Percentiles rank a stretch among this genome's conserved stretches.
Conservation (phyloP, 1,140 invertebrate genomes). For the Monomorium pharaonis region DNA sequence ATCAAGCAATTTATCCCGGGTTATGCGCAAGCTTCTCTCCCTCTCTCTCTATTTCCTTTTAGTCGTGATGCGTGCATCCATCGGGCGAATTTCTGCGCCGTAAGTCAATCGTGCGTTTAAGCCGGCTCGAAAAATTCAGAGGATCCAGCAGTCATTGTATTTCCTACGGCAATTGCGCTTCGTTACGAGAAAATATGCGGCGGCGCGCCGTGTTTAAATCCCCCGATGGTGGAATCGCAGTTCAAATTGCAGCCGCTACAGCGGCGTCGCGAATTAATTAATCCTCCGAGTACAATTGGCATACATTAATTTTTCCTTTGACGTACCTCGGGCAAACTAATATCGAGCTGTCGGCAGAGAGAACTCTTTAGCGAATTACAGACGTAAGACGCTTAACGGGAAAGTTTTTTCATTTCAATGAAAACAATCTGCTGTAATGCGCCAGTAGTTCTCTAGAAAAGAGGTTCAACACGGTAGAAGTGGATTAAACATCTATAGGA, state of each 20-base stretch:
- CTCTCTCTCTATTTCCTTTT: background rate
- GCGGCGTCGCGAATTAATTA: constrained; percentile 34
- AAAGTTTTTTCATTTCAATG: constrained; percentile 61
- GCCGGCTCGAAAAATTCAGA: background rate
- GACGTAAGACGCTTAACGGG: constrained; percentile 43
- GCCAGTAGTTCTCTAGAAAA: background rate
- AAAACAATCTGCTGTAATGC: constrained; percentile 50
- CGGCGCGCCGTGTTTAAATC: constrained; percentile 21
- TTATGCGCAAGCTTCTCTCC: too few species aligned
- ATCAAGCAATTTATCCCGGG: constrained; percentile 14
- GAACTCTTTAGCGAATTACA: constrained; percentile 36
- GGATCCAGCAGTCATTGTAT: background rate
- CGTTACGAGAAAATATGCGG: constrained; percentile 19
- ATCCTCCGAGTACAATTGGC: constrained; percentile 11
- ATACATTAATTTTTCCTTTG: constrained; percentile 54
- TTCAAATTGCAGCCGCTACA: constrained; percentile 11
- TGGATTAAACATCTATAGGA: constrained; percentile 11
- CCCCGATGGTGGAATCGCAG: background rate
- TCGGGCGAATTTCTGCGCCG: background rate
- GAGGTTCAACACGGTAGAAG: background rate
- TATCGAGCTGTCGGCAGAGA: constrained; percentile 13
- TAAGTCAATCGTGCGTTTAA: constrained; percentile 31
- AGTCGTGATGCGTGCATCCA: background rate
- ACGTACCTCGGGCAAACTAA: constrained; percentile 26
- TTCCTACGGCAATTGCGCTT: background rate